phyloP scores from a whole-genome alignment of 2,888 invertebrate genomes.

The Seira musarum region DNA sequence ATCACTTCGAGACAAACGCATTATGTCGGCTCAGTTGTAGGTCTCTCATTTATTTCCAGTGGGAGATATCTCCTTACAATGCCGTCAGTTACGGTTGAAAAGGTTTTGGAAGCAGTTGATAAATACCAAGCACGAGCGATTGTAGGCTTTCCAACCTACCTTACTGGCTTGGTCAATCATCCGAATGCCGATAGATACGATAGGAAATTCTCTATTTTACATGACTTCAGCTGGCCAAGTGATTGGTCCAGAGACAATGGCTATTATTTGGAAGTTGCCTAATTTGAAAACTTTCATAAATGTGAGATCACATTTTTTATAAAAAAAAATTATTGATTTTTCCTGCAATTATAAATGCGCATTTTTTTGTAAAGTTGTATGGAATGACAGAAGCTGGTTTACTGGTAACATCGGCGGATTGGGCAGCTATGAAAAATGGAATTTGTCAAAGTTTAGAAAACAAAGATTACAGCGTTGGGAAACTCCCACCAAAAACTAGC shows the following conservation, averaged over 20 bases:
- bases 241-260: constrained; percentile 48
- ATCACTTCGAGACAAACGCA: constrained; percentile 64
- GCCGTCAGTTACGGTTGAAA: constrained; percentile 27
- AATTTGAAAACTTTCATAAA: constrained; percentile 47
- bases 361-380: constrained; percentile 40
- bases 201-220: constrained; percentile 37
- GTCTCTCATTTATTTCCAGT: constrained; percentile 54
- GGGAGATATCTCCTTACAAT: constrained; percentile 43
- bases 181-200: constrained; percentile 51
- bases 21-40: constrained; percentile 59
- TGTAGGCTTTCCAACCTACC: constrained; percentile 61
- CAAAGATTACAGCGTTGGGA: constrained; percentile 59
- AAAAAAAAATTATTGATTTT: too few relatives aligned
- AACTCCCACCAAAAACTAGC: constrained; percentile 65
- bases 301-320: constrained; percentile 29
- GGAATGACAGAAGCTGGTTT: constrained; percentile 65
- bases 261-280: constrained; percentile 42
- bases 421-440: constrained; percentile 37
- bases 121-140: constrained; percentile 46
- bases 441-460: constrained; percentile 19
- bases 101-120: constrained; percentile 39
- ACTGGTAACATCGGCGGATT: constrained; percentile 50
- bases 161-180: constrained; percentile 49
- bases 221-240: constrained; percentile 59
- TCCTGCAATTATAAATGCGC: too few relatives aligned